A percentile compares a stretch with the other conserved stretches of the same genome.
Conservation (phyloP, 2,888 invertebrate species). For the Limnephilus lunatus region DNA sequence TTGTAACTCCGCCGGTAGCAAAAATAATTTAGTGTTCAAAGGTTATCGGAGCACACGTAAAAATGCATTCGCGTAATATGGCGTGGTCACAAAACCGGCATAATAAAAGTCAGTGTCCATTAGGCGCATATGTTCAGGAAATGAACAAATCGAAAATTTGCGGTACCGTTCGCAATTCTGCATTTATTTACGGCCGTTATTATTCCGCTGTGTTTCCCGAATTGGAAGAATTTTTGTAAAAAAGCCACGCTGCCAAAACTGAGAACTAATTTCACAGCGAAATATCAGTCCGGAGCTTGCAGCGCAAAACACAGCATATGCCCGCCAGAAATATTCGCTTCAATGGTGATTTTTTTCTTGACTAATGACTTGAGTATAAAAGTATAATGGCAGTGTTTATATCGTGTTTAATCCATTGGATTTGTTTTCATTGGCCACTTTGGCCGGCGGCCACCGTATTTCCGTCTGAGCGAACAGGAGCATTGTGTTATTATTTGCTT, state of each 20-base stretch:
- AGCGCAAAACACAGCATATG: slow-evolving; percentile 2
- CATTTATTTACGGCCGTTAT: slow-evolving; percentile 23
- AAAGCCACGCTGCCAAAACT: slow-evolving; percentile 25
- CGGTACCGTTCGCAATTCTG: background rate
- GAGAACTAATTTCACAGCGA: background rate
- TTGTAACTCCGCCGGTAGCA: background rate
- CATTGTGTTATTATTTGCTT: background rate
- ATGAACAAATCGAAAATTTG: slow-evolving; percentile 19
- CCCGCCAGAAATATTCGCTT: slow-evolving; percentile 33
- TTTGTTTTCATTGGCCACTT: slow-evolving; percentile 55
- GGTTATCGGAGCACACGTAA: background rate
- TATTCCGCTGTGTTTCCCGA: slow-evolving; percentile 30
- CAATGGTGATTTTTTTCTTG: slow-evolving; percentile 39
- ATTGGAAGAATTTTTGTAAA: background rate
- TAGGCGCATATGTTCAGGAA: background rate
- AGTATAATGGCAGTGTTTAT: slow-evolving; percentile 44
- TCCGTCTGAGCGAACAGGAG: background rate
- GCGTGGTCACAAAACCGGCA: background rate
- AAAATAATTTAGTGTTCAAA: background rate
- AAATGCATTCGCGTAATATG: background rate
- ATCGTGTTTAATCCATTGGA: slow-evolving; percentile 58
- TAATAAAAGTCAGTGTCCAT: slow-evolving; percentile 2
- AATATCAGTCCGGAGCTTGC: background rate
- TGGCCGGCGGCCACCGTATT: slow-evolving; percentile 50
- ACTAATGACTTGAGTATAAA: slow-evolving; percentile 51